These are phyloP conservation scores for Smutsia temminckii DNA, from an alignment of 2,797 vertebrate species.

Conservation along the genomic window DNA sequence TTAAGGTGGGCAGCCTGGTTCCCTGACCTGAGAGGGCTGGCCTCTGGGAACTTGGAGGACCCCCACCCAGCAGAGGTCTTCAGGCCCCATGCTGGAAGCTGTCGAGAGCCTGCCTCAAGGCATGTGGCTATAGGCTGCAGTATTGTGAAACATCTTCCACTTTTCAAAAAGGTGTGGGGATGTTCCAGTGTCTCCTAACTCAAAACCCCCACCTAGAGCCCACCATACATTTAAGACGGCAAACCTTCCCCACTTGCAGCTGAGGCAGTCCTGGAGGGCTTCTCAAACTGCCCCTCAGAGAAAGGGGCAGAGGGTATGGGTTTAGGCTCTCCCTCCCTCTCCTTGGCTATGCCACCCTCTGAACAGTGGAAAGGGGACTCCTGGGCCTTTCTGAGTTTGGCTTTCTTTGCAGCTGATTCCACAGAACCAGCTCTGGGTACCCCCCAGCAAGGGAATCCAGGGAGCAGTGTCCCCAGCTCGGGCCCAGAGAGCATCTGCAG, in stretches of 20 bases:
- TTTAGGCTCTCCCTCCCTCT: not conserved
- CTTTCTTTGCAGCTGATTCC: slow-evolving; percentile 82
- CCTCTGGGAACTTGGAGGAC: not conserved
- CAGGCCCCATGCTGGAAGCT: too few relatives aligned
- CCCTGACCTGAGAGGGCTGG: rapidly evolving
- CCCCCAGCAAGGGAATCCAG: not conserved
- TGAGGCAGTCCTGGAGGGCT: not conserved
- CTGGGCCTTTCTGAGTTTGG: not conserved
- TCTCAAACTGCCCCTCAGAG: not conserved
- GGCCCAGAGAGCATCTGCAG: not conserved
- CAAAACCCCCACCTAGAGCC: not conserved
- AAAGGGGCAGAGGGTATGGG: not conserved
- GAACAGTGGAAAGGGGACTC: not conserved
- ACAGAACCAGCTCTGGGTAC: slow-evolving; percentile 77
- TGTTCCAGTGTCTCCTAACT: not conserved
- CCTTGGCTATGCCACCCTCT: not conserved
- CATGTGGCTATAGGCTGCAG: not conserved
- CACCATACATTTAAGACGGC: not conserved
- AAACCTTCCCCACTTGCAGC: not conserved
- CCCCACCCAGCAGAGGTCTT: not conserved
- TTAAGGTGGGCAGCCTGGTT: slow-evolving; percentile 81
- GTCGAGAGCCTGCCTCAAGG: not conserved
- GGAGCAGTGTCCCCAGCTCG: rapidly evolving
- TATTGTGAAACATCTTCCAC: not conserved
- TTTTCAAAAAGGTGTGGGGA: not conserved